Conservation (phyloP, 2,888 invertebrate species). For the Cybosia mesomella region DNA sequence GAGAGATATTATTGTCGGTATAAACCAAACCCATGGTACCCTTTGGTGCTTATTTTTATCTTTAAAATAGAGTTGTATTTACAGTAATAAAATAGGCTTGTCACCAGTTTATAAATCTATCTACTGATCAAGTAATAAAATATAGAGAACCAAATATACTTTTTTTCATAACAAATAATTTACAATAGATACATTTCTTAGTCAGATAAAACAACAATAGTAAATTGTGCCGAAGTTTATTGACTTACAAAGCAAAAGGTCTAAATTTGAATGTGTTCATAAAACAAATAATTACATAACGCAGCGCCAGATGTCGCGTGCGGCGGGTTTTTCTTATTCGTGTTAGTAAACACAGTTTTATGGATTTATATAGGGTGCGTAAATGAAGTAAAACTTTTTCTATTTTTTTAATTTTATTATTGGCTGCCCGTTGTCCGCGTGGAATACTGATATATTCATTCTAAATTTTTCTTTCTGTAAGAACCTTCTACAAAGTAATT, state of each 20-base stretch:
- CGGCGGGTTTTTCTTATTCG: constrained; percentile 73
- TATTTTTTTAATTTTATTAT: too few relatives aligned
- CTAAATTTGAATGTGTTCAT: constrained; percentile 52
- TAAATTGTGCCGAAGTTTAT: constrained; percentile 26
- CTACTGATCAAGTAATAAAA: background rate
- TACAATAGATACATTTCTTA: constrained; percentile 10
- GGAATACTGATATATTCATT: too few relatives aligned
- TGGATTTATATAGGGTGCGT: constrained; percentile 66
- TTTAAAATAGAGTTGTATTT: too few relatives aligned
- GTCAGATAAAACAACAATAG: constrained; percentile 7
- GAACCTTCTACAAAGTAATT: too few relatives aligned
- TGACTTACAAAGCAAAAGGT: constrained; percentile 31
- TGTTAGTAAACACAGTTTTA: constrained; percentile 81
- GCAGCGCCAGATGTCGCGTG: constrained; percentile 77
- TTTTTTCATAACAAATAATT: constrained; percentile 12
- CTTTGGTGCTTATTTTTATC: too few relatives aligned
- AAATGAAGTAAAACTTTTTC: constrained; percentile 9
- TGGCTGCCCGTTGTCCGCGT: too few relatives aligned
- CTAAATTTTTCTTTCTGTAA: too few relatives aligned
- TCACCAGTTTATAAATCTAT: background rate
- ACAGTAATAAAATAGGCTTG: background rate
- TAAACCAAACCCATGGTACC: too few relatives aligned
- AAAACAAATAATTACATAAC: constrained; percentile 81
- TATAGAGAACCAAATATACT: background rate
- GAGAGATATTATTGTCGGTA: too few relatives aligned